phyloP scores from a whole-genome alignment of 2,113 vertebrate genomes.

The Siniperca chuatsi region DNA sequence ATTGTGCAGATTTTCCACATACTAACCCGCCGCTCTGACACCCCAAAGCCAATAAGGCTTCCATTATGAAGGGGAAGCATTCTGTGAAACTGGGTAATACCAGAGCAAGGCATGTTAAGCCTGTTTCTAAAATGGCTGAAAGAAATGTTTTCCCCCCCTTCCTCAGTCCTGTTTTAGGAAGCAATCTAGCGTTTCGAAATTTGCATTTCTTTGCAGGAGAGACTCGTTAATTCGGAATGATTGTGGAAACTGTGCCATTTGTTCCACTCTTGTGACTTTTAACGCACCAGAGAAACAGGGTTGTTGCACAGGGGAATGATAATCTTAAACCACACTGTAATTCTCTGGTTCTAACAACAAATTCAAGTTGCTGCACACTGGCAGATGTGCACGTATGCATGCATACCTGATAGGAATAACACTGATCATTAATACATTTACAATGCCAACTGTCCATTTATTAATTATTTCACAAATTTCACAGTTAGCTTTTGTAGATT shows the following conservation, averaged over 20 bases:
- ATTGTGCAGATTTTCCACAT: constrained; percentile 67
- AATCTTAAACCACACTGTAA: constrained; percentile 49
- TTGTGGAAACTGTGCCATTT: constrained; percentile 76
- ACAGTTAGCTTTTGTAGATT: background rate
- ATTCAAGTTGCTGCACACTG: constrained; percentile 10
- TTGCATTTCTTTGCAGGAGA: constrained; percentile 77
- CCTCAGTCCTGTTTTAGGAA: constrained; percentile 72
- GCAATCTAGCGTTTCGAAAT: constrained; percentile 72
- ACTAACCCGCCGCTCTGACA: constrained; percentile 49
- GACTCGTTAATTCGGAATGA: constrained; percentile 76
- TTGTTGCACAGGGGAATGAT: constrained; percentile 67
- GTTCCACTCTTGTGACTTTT: constrained; percentile 78
- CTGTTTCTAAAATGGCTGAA: constrained; percentile 71
- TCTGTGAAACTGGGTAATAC: constrained; percentile 62
- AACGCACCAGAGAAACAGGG: constrained; percentile 72
- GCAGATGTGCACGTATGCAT: constrained; percentile 10
- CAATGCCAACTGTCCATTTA: constrained; percentile 2
- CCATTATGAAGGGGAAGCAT: constrained; percentile 66
- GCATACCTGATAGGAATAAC: constrained; percentile 28
- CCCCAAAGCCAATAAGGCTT: constrained; percentile 71
- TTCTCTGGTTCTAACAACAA: constrained; percentile 43
- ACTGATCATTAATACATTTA: constrained; percentile 5
- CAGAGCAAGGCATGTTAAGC: constrained; percentile 45
- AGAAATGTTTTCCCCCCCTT: constrained; percentile 8
- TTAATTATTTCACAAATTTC: background rate